These are phyloP conservation scores for Patella caerulea DNA, from an alignment of 2,888 invertebrate species.

Conservation along the genomic window DNA sequence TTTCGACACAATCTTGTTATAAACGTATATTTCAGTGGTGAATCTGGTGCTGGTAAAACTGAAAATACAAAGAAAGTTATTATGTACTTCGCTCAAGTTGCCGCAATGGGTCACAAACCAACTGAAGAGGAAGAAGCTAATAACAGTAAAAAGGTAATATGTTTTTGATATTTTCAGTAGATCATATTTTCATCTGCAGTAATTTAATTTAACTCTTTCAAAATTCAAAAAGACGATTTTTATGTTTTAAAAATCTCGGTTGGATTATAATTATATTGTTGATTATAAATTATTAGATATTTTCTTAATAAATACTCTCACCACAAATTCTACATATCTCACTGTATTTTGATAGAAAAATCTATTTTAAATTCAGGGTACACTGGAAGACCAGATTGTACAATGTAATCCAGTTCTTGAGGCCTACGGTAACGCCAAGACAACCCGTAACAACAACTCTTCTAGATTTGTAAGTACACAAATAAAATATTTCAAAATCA, in stretches of 20 bases:
- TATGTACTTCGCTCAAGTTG: conserved; percentile 88
- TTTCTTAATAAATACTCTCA: no score
- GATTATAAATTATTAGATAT: no score
- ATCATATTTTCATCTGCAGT: not conserved
- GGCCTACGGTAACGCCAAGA: conserved; percentile 70
- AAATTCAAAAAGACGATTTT: no score
- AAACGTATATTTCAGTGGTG: conserved; percentile 78
- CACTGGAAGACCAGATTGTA: conserved; percentile 97
- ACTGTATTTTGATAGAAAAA: no score
- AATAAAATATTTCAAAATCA: not conserved
- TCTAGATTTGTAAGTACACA: conserved; percentile 97
- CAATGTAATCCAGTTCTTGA: conserved; percentile 86
- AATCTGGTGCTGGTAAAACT: conserved; percentile 99
- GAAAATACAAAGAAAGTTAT: conserved; percentile 99
- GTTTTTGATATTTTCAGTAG: not conserved
- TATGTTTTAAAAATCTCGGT: no score
- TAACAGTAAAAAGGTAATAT: conserved; percentile 78
- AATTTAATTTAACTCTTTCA: not conserved
- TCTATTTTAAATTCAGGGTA: conserved; percentile 33
- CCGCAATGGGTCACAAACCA: conserved; percentile 78
- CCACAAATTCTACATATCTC: no score
- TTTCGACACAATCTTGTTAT: not conserved
- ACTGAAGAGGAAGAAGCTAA: conserved; percentile 42
- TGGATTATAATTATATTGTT: no score
- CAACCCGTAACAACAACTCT: conserved; percentile 95